phyloP scores from a whole-genome alignment of 2,113 vertebrate species.

The Mustela nigripes region DNA sequence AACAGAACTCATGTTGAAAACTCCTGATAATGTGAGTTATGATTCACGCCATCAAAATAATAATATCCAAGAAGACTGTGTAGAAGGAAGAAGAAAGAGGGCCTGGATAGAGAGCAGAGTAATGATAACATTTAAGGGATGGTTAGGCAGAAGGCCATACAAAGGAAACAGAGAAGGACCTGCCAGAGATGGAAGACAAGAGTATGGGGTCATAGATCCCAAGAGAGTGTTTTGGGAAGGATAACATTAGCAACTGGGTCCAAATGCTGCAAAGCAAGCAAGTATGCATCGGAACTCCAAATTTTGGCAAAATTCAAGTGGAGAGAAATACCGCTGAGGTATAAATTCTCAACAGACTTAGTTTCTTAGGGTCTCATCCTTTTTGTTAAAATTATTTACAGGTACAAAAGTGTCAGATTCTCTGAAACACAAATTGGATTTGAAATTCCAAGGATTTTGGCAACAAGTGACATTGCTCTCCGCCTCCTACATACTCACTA shows the following conservation, averaged over 20 bases:
- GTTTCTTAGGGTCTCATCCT: not conserved
- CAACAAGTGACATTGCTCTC: conserved; percentile 88
- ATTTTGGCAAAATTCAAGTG: not conserved
- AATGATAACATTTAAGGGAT: not conserved
- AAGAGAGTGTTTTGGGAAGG: not conserved
- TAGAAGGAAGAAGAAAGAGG: not conserved
- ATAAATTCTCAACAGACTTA: not conserved
- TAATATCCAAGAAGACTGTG: too few relatives aligned
- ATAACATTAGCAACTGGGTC: too few relatives aligned
- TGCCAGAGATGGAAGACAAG: not conserved
- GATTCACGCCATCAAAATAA: not conserved
- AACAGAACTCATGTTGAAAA: not conserved
- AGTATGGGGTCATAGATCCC: not conserved
- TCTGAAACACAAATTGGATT: conserved; percentile 86
- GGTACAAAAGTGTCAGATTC: conserved; percentile 90
- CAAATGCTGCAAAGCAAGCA: not conserved
- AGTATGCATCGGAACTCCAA: not conserved
- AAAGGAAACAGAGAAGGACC: not conserved
- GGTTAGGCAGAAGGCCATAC: not conserved
- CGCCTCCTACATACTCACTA: conserved; percentile 92
- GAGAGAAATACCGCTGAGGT: not conserved
- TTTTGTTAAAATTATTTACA: conserved; percentile 72
- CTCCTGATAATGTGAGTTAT: not conserved
- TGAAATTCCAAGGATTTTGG: conserved; percentile 91
- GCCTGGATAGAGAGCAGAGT: not conserved